These are phyloP conservation scores for Mythimna ferrago DNA, from an alignment of 2,888 invertebrate genomes.

Conservation along the genomic window DNA sequence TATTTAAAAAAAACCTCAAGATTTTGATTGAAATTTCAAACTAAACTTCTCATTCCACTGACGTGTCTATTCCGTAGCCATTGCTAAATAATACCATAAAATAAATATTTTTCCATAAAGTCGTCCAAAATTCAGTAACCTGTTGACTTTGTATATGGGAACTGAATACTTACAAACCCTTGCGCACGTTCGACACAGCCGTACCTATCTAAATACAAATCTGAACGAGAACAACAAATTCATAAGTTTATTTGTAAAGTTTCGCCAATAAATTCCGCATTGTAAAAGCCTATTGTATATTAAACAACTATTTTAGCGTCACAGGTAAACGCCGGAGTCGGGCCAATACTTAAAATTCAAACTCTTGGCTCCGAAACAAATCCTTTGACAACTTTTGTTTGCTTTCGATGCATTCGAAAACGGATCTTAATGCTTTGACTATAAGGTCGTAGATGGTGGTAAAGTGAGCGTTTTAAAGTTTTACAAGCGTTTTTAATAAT, in stretches of 20 bases:
- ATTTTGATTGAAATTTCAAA: neutral
- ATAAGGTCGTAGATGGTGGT: slow-evolving; percentile 59
- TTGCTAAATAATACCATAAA: too few species aligned
- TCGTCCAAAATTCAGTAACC: neutral
- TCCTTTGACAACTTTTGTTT: slow-evolving; percentile 56
- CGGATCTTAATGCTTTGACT: slow-evolving; percentile 48
- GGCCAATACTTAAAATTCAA: slow-evolving; percentile 73
- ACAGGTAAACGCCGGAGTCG: slow-evolving; percentile 64
- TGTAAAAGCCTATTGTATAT: slow-evolving; percentile 67
- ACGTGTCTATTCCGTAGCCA: too few species aligned
- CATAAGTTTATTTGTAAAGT: slow-evolving; percentile 56
- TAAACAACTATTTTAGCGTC: slow-evolving; percentile 66
- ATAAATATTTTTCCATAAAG: too few species aligned
- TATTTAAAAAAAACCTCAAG: too few species aligned
- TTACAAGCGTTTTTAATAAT: slow-evolving; percentile 87
- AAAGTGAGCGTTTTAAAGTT: slow-evolving; percentile 61
- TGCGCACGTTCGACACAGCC: neutral
- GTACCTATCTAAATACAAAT: slow-evolving; percentile 25
- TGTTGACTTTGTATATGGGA: neutral
- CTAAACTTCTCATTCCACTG: neutral
- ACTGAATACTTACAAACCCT: neutral
- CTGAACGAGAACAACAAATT: slow-evolving; percentile 46
- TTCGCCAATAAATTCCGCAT: slow-evolving; percentile 61
- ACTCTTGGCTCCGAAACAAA: slow-evolving; percentile 68
- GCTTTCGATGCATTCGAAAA: slow-evolving; percentile 51